Evolutionary conservation across 2,888 invertebrate species (phyloP), one percentile per base, ranked within the genome.

Genomic region (Antheraea assamensis): DNA sequence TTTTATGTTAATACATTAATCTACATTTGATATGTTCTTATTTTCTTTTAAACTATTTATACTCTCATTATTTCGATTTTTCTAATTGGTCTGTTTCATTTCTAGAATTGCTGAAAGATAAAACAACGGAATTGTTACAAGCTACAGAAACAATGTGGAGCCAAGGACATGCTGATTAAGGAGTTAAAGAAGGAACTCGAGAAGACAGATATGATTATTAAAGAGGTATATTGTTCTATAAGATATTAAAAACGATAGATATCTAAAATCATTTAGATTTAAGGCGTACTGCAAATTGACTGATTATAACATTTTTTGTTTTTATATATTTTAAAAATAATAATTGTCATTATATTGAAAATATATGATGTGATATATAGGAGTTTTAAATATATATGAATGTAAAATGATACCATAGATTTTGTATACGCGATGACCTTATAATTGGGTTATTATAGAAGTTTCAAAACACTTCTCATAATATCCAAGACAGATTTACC

Each of bases 201-300:
- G 15, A 83, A 81, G 30, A 79, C 85, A 0, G 83, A 86, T 21
- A 70, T 77, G 0, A 68, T 83, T 55, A 78, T 80, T 8, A 82
- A 86, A 75, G 87, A 91, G 85, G 92, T 91, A 74, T 24, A 2
- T n/a, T 58, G 5, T n/a, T n/a, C n/a, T 58, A 7, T 24, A 8
- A 0, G 24, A 10, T 24, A 1, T 7, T 24, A 58, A 5, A 55
- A 55, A 55, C 3, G 19, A 3, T n/a, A n/a, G 3, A n/a, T n/a
- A n/a, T n/a, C n/a, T 55, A n/a, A 55, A 55, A 55, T 55, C 55
- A 17, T 52, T 0, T 0, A 13, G 0, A 42, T 42, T 42, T 13
- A 42, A 0, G 13, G 2, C 2, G 2, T 42, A 42, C 0, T 42
- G 42, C 42, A 0, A 42, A 42, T 42, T 42, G 0, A 13, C 2